A percentile compares a stretch with the other conserved stretches of the same genome.
Evolutionary conservation across 2,888 invertebrate species (phyloP).

Genomic region (Clistopyga incitator): DNA sequence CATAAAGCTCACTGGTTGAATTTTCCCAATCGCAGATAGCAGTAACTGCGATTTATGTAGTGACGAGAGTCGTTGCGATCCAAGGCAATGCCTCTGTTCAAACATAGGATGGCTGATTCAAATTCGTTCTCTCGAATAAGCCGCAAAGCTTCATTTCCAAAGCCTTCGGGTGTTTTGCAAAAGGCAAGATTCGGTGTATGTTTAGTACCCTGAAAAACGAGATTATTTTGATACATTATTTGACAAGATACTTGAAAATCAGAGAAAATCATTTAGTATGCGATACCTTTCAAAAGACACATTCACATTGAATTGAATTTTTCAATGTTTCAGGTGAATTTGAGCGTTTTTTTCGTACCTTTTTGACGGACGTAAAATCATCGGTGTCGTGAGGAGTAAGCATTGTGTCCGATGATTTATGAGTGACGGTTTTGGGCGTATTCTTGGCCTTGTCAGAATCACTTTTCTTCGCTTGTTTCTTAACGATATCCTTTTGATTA

Average conservation of each 20-base stretch:
- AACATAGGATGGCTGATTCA: constrained; percentile 58
- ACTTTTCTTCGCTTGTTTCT: constrained; percentile 45
- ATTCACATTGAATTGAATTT: no score
- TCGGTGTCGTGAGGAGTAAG: constrained; percentile 27
- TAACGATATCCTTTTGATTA: constrained; percentile 39
- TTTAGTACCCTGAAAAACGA: constrained; percentile 52
- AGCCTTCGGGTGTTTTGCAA: constrained; percentile 61
- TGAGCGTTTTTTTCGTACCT: no score
- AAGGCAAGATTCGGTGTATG: constrained; percentile 6
- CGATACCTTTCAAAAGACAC: no score
- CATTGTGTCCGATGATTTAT: background rate
- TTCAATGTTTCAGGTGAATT: no score
- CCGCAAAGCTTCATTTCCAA: constrained; percentile 55
- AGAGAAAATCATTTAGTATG: no score
- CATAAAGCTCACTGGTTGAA: constrained; percentile 59
- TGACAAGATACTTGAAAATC: background rate
- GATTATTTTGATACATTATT: no score
- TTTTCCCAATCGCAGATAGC: constrained; percentile 64
- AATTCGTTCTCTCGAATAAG: constrained; percentile 58
- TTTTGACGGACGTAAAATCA: constrained; percentile 48
- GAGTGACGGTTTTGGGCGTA: background rate
- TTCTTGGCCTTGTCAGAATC: constrained; percentile 25
- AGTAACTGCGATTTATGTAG: constrained; percentile 71
- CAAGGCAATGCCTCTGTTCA: constrained; percentile 63
- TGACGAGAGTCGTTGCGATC: constrained; percentile 63